Conservation (phyloP, 1,140 invertebrate genomes). For the Drosophila mojavensis region DNA sequence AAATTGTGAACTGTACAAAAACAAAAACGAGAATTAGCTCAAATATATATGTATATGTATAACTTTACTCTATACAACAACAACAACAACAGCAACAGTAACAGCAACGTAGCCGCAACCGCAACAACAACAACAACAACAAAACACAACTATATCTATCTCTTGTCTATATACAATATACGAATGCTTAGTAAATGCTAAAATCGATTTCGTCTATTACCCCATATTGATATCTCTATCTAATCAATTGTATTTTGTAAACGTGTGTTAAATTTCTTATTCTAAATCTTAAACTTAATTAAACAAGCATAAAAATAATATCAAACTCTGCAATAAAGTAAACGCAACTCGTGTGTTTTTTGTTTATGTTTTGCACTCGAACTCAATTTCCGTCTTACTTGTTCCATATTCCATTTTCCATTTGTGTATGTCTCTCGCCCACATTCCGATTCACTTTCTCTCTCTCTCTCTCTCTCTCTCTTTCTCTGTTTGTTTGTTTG, state of each 20-base stretch:
- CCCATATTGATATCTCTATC: neutral
- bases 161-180: neutral
- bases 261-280: slow-evolving; percentile 56
- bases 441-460: neutral
- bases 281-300: slow-evolving; percentile 50
- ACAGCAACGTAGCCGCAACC: slow-evolving; percentile 36
- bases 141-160: slow-evolving; percentile 15
- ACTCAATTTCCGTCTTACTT: slow-evolving; percentile 17
- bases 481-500: neutral
- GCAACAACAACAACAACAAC: slow-evolving; percentile 44
- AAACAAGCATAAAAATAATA: slow-evolving; percentile 36
- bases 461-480: slow-evolving; percentile 10
- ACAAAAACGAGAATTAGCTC: neutral
- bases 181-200: slow-evolving; percentile 30
- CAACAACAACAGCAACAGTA: slow-evolving; percentile 2
- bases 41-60: slow-evolving; percentile 25
- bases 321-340: slow-evolving; percentile 58
- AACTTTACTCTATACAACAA: slow-evolving; percentile 33
- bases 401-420: slow-evolving; percentile 18
- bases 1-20: slow-evolving; percentile 44
- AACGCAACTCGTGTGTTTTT: slow-evolving; percentile 71
- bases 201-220: slow-evolving; percentile 25
- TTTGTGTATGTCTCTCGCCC: slow-evolving; percentile 20
- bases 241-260: slow-evolving; percentile 60
- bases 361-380: slow-evolving; percentile 54